Percentiles rank a stretch among this genome's conserved stretches.
These are phyloP conservation scores for Thunnus maccoyii DNA, from an alignment of 2,113 vertebrate species.

Conservation along the genomic window DNA sequence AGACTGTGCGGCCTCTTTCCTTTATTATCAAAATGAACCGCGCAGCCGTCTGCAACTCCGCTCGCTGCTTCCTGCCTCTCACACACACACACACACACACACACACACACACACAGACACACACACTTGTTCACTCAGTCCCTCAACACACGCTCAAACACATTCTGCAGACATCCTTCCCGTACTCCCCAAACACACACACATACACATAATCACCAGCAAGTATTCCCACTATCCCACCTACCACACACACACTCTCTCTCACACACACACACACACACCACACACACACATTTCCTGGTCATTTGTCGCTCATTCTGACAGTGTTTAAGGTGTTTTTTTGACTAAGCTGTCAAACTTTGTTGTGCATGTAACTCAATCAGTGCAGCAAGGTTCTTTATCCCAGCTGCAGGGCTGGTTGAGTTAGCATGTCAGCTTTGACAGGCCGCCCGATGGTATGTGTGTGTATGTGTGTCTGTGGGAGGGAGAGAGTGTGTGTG, in stretches of 20 bases:
- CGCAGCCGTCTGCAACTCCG: constrained; percentile 43
- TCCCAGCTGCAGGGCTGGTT: constrained; percentile 50
- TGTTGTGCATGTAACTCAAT: constrained; percentile 64
- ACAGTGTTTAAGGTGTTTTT: constrained; percentile 32
- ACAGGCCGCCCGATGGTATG: constrained; percentile 54
- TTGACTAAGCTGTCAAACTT: constrained; percentile 43
- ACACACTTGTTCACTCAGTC: not conserved
- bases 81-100: constrained; percentile 26
- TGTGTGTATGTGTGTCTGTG: constrained; percentile 16
- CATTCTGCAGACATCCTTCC: constrained; percentile 64
- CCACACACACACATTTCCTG: not conserved
- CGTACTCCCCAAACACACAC: constrained; percentile 9
- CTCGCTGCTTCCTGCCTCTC: constrained; percentile 66
- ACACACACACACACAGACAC: constrained; percentile 26
- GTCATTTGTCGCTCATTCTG: constrained; percentile 34
- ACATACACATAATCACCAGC: constrained; percentile 20
- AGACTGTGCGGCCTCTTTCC: constrained; percentile 55
- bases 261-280: constrained; percentile 21
- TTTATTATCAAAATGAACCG: constrained; percentile 71
- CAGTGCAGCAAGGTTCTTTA: constrained; percentile 28
- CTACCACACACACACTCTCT: constrained; percentile 11
- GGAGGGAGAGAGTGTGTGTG: not conserved
- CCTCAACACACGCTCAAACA: constrained; percentile 29
- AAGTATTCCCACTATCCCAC: not conserved
- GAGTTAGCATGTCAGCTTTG: constrained; percentile 53